Base-by-base conservation (phyloP, 37 sponge, comb jelly and placozoan genomes). In the Geodia barretti region DNA sequence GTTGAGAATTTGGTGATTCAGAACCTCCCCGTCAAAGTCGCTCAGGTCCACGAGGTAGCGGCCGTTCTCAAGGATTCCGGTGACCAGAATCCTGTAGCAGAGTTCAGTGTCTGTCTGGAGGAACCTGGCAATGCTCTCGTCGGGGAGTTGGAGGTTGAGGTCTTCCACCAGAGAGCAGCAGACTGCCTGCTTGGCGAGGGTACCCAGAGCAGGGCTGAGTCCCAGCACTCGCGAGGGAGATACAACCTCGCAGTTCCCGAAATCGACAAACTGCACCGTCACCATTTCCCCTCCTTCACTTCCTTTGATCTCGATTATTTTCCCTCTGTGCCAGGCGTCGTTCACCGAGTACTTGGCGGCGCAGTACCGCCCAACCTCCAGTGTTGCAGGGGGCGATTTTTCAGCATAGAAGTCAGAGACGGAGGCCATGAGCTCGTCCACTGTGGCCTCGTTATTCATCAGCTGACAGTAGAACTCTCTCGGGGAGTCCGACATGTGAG, bases 251-350 rank as follows among this genome's bases (percentile, higher is more conserved):
- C 81, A 84, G 75, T 86, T 93, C 4, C 94, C 94, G 41, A 60
- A 93, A 59, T 93, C 94, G 9, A 93, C 72, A 60, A 86, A 90
- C 4, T 40, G 61, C 5, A 93, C 94, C 11, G 30, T 17, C 28
- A 69, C 21, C 25, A 23, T 73, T 8, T 41, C 64, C 11, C 19
- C 24, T 2, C 29, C 17, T 24, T 81, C n/a, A 7, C 54, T 14
- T 17, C 54, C 54, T 14, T 47, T 7, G 58, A 87, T 54, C 21
- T 76, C 65, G 0, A 91, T 26, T 2, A 94, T 81, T 60, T 87
- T 47, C 7, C 89, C 92, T 19, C 95, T 64, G 41, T 91, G 90
- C 95, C 95, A 94, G 25, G 74, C 75, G 31, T 41, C 79, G 63
- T 90, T 89, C 9, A 60, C 62, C 1, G 85, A 70, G 37, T 87